These are phyloP conservation scores for Fistularia tabacaria DNA, from an alignment of 2,797 vertebrate species.

Conservation along the genomic window DNA sequence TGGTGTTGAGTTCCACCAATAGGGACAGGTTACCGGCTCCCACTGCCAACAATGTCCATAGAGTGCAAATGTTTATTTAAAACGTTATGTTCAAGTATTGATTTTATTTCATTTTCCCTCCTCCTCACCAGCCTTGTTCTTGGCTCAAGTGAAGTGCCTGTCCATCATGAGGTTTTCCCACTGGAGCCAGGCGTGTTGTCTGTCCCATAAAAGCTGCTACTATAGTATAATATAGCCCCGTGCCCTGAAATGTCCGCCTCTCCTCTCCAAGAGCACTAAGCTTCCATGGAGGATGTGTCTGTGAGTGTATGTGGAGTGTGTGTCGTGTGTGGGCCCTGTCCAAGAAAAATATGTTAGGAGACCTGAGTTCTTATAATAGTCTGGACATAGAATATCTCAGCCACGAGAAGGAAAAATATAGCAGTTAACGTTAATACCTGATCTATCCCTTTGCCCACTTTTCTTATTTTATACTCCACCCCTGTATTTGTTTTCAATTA, in stretches of 20 bases:
- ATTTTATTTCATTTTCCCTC: slow-evolving; percentile 75
- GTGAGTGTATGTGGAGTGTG: slow-evolving; percentile 32
- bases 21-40: slow-evolving; percentile 69
- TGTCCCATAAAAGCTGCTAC: slow-evolving; percentile 59
- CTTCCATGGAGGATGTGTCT: slow-evolving; percentile 53
- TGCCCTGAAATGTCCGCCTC: slow-evolving; percentile 45
- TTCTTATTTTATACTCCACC: slow-evolving; percentile 45
- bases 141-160: slow-evolving; percentile 55
- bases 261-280: slow-evolving; percentile 42
- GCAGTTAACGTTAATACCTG: slow-evolving; percentile 60
- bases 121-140: slow-evolving; percentile 39
- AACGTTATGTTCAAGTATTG: slow-evolving; percentile 78
- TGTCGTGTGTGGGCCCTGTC: slow-evolving; percentile 41
- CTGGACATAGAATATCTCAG: slow-evolving; percentile 69
- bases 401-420: slow-evolving; percentile 59
- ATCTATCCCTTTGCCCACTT: slow-evolving; percentile 52
- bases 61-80: slow-evolving; percentile 82
- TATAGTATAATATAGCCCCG: slow-evolving; percentile 59
- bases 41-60: slow-evolving; percentile 72
- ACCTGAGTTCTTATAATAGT: slow-evolving; percentile 61
- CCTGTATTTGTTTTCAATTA: slow-evolving; percentile 70
- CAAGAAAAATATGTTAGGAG: slow-evolving; percentile 73
- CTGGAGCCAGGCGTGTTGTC: slow-evolving; percentile 50
- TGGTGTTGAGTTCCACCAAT: slow-evolving; percentile 72
- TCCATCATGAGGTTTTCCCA: slow-evolving; percentile 56